Percentiles rank a stretch among this genome's conserved stretches.
Conservation (phyloP, 2,797 vertebrate genomes). For the Gobionotothen gibberifrons region DNA sequence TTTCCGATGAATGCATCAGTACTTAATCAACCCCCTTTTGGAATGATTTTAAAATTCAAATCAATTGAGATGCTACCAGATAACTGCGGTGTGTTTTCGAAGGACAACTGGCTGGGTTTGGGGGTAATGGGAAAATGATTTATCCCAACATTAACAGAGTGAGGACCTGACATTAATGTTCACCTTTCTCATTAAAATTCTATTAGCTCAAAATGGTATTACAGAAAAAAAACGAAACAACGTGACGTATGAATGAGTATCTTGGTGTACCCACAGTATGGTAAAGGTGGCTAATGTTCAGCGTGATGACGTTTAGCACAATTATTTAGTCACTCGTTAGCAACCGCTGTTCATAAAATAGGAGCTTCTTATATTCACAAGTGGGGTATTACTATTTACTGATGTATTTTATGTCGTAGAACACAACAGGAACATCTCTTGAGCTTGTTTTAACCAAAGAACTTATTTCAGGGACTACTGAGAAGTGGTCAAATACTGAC, state of each 20-base stretch:
- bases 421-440: no score
- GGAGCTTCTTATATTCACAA: no score
- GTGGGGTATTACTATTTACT: no score
- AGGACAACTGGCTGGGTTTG: not conserved
- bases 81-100: not conserved
- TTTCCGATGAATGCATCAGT: slow-evolving; percentile 33
- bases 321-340: no score
- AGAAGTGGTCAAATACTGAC: no score
- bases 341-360: no score
- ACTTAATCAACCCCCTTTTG: slow-evolving; percentile 33
- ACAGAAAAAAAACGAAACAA: not conserved
- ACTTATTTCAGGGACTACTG: no score
- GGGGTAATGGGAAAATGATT: not conserved
- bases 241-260: not conserved
- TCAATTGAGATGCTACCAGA: not conserved
- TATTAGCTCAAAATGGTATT: not conserved
- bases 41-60: slow-evolving; percentile 20
- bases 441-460: no score
- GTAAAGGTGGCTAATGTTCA: not conserved
- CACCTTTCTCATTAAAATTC: not conserved
- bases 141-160: not conserved
- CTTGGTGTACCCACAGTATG: not conserved
- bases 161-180: not conserved
- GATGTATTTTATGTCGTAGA: no score
- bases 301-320: no score